Evolutionary conservation across 2,113 vertebrate species (phyloP), one percentile per base, ranked within the genome.

Genomic region (Lagenorhynchus albirostris): DNA sequence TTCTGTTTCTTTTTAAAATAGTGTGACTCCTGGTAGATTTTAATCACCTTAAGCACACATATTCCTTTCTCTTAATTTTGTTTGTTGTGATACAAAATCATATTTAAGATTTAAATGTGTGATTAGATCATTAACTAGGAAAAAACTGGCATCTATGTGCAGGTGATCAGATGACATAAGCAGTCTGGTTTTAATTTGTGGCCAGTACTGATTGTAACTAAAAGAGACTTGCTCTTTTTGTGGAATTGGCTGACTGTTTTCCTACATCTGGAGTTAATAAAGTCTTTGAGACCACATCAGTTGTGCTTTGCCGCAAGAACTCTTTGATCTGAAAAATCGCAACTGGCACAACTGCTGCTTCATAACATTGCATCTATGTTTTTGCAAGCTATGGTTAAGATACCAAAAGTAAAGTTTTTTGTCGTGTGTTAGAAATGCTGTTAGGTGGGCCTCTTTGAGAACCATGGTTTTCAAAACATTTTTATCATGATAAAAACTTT

Each of bases 211-310:
- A 98, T 98, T 98, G 98, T 98, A 98, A 98, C 98, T 96, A 96
- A 98, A 98, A 99, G 98, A 99, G 99, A 98, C 98, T 98, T 95
- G 97, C 98, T 98, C 98, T 98, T 99, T 99, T 99, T 98, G 98
- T 99, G 98, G 98, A 98, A 96, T 98, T 99, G 99, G 98, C 98
- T 98, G 98, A 91, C 98, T 96, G 2, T 98, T 98, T 98, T 98
- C 97, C 97, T 98, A 98, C 99, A 99, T 99, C 99, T 99, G 99
- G 99, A 99, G 98, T 98, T 98, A 98, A 99, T 99, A 99, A 99
- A 99, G 98, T 99, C 99, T 98, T 98, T 98, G 98, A 99, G 99
- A 99, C 99, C 99, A 99, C 99, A 99, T 99, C 99, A 99, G 98
- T 99, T 99, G 98, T 97, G 97, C 99, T 99, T 99, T 99, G 99